These are phyloP conservation scores for Recurvirostra avosetta DNA, from an alignment of 2,113 vertebrate genomes.

Conservation along the genomic window DNA sequence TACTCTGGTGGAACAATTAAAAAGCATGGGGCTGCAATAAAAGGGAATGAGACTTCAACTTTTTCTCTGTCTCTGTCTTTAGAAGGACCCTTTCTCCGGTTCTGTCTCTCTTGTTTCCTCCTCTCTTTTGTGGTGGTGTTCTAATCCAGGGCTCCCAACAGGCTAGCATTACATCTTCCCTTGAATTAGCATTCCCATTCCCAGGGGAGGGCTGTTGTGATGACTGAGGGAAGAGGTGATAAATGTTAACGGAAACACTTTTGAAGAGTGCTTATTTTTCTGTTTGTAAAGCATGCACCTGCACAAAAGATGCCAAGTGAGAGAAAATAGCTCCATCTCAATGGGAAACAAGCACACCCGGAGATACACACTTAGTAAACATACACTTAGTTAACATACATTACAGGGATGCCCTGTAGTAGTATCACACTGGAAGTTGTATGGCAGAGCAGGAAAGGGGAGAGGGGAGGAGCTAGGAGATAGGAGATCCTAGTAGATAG, in stretches of 20 bases:
- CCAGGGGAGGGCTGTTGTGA: constrained; percentile 38
- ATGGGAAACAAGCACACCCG: constrained; percentile 3
- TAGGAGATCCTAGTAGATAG: not conserved
- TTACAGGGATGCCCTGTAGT: constrained; percentile 26
- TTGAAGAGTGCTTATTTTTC: constrained; percentile 74
- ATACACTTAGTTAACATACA: constrained; percentile 27
- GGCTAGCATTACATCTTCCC: constrained; percentile 63
- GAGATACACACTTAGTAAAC: not conserved
- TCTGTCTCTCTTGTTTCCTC: not conserved
- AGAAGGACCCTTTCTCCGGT: not conserved
- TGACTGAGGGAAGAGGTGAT: constrained; percentile 75
- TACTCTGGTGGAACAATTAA: constrained; percentile 52
- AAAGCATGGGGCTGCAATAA: constrained; percentile 53
- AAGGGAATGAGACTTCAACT: constrained; percentile 30
- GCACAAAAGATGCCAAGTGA: constrained; percentile 68
- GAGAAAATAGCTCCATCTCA: constrained; percentile 61
- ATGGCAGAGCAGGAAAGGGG: not conserved
- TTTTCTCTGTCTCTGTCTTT: not conserved
- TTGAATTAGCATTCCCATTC: constrained; percentile 66
- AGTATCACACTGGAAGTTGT: not conserved
- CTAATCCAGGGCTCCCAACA: constrained; percentile 19
- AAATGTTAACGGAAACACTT: constrained; percentile 76
- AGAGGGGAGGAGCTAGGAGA: not conserved
- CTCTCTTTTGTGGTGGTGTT: not conserved
- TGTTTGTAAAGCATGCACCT: constrained; percentile 70